Evolutionary conservation across 2,113 vertebrate genomes (phyloP).

Genomic region (Pelecanoides urinatrix): DNA sequence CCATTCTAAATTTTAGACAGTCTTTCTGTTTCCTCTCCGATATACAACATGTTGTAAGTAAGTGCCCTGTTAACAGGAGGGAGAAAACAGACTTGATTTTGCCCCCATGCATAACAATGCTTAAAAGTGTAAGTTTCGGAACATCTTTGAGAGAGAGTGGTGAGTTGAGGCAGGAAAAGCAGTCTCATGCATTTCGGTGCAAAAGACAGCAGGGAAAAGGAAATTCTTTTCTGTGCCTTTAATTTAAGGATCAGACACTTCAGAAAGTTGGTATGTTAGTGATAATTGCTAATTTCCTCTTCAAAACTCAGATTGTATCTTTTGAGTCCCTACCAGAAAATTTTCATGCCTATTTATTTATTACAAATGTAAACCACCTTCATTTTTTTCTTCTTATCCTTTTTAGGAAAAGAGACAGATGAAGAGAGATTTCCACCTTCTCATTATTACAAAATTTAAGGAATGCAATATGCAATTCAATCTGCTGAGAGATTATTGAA

Average conservation of each 20-base stretch:
- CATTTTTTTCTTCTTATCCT: background rate
- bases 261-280: background rate
- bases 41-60: background rate
- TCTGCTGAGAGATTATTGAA: background rate
- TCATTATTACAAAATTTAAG: background rate
- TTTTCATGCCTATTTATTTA: background rate
- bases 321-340: background rate
- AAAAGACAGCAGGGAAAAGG: background rate
- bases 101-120: rapidly evolving
- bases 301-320: background rate
- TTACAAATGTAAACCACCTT: background rate
- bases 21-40: background rate
- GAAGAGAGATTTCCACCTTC: background rate
- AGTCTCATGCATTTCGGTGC: background rate
- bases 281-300: background rate
- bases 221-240: background rate
- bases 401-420: background rate
- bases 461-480: background rate
- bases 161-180: background rate
- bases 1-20: background rate
- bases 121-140: background rate
- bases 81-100: background rate
- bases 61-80: background rate
- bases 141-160: background rate
- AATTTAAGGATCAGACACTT: background rate